phyloP scores from a whole-genome alignment of 2,113 vertebrate species.

The Indicator maculatus region DNA sequence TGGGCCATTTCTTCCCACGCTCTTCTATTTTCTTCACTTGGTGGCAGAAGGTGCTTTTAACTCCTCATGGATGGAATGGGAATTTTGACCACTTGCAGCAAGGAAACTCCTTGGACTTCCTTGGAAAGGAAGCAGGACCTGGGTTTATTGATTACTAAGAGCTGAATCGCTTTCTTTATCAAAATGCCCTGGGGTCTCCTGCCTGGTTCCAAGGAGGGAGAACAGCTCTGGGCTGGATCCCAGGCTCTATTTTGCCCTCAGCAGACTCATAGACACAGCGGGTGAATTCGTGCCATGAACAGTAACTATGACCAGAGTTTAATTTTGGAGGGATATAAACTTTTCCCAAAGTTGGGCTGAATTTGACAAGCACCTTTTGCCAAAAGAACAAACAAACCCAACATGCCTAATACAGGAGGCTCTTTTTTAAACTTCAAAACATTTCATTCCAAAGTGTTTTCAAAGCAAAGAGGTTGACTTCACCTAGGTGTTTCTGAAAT shows the following conservation, averaged over 20 bases:
- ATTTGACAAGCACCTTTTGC: constrained; percentile 34
- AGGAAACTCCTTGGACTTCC: background rate
- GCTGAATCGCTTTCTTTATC: constrained; percentile 29
- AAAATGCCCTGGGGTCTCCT: background rate
- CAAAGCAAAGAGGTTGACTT: constrained; percentile 61
- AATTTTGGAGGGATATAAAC: constrained; percentile 38
- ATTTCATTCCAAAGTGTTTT: constrained; percentile 64
- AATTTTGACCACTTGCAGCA: background rate
- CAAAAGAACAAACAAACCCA: constrained; percentile 63
- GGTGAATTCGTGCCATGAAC: background rate
- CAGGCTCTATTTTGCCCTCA: background rate
- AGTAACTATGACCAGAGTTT: constrained; percentile 16
- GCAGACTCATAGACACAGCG: background rate
- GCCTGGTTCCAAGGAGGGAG: constrained; percentile 12
- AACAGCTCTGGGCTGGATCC: background rate
- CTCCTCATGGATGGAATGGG: background rate
- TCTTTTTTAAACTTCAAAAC: constrained; percentile 65
- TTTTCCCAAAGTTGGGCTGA: constrained; percentile 28
- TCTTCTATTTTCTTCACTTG: background rate
- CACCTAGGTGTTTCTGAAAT: constrained; percentile 64
- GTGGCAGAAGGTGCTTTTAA: background rate
- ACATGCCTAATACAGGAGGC: constrained; percentile 58
- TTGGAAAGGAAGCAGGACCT: constrained; percentile 16
- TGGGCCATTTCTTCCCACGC: background rate
- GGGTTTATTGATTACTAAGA: background rate